Conservation (phyloP, 2,888 invertebrate genomes). For the Troides helena region DNA sequence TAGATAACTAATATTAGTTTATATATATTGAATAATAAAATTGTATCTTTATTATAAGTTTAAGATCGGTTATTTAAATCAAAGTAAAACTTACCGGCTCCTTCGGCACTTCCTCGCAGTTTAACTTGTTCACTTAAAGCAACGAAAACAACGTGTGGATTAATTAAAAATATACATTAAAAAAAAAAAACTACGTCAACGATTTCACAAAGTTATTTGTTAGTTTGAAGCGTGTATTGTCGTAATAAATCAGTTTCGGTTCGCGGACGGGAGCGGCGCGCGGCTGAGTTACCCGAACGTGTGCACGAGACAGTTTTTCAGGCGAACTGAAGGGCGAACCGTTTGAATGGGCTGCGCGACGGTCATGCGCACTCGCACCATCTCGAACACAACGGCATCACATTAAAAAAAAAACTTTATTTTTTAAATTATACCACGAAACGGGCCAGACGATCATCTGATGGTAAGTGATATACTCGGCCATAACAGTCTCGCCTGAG, state of each 20-base stretch:
- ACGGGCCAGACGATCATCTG: too few species aligned
- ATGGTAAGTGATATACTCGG: too few species aligned
- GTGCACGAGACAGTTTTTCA: slow-evolving; percentile 61
- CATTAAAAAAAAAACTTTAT: background rate
- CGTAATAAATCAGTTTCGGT: slow-evolving; percentile 57
- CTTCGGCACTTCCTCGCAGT: slow-evolving; percentile 3
- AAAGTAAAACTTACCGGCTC: slow-evolving; percentile 25
- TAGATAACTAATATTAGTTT: too few species aligned
- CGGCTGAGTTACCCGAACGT: slow-evolving; percentile 61
- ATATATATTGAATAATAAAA: too few species aligned
- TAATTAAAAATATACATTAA: slow-evolving; percentile 11
- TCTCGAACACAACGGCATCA: slow-evolving; percentile 18
- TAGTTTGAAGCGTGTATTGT: slow-evolving; percentile 47
- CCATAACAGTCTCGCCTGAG: too few species aligned
- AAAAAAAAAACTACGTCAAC: slow-evolving; percentile 23
- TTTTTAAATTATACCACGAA: too few species aligned
- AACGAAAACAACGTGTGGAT: slow-evolving; percentile 15
- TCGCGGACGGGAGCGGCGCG: slow-evolving; percentile 37
- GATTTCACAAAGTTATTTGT: slow-evolving; percentile 36
- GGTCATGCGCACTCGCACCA: slow-evolving; percentile 55
- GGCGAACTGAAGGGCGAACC: slow-evolving; percentile 65
- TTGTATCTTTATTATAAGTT: background rate
- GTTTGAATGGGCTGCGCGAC: slow-evolving; percentile 57
- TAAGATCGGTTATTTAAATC: slow-evolving; percentile 1
- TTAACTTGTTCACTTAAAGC: slow-evolving; percentile 19